phyloP scores from a whole-genome alignment of 2,797 vertebrate genomes.

The Arnoldichthys spilopterus region DNA sequence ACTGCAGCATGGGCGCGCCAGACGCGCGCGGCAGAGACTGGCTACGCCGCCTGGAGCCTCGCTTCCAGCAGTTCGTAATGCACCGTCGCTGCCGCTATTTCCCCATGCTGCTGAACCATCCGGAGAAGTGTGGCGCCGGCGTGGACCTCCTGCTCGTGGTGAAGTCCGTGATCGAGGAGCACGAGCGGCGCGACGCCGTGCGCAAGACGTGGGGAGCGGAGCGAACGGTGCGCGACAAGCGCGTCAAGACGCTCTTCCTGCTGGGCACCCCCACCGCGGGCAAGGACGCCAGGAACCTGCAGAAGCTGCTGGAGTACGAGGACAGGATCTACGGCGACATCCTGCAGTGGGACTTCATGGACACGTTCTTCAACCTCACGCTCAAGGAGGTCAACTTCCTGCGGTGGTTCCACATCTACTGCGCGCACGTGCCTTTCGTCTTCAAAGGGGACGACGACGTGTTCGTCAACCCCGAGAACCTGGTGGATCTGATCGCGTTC shows the following conservation, averaged over 20 bases:
- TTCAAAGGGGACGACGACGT: constrained; percentile 90
- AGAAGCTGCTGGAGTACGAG: constrained; percentile 82
- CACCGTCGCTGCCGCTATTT: constrained; percentile 85
- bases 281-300: constrained; percentile 80
- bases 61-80: constrained; percentile 84
- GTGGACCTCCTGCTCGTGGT: constrained; percentile 82
- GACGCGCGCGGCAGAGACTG: constrained; percentile 70
- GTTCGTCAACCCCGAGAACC: constrained; percentile 84
- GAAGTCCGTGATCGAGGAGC: constrained; percentile 84
- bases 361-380: constrained; percentile 87
- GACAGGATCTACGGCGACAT: constrained; percentile 82
- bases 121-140: constrained; percentile 79
- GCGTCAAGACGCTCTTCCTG: constrained; percentile 79
- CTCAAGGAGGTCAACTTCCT: constrained; percentile 87
- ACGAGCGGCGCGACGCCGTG: constrained; percentile 82
- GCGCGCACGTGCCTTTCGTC: constrained; percentile 77
- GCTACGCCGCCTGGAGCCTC: constrained; percentile 77
- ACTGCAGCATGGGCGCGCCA: constrained; percentile 73
- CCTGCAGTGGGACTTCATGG: constrained; percentile 87
- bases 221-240: constrained; percentile 65
- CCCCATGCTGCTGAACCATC: constrained; percentile 84
- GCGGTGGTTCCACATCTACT: constrained; percentile 83
- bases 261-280: constrained; percentile 76
- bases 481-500: constrained; percentile 79
- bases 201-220: constrained; percentile 81